These are phyloP conservation scores for Hypotaenidia okinawae DNA, from an alignment of 2,797 vertebrate species.

Conservation along the genomic window DNA sequence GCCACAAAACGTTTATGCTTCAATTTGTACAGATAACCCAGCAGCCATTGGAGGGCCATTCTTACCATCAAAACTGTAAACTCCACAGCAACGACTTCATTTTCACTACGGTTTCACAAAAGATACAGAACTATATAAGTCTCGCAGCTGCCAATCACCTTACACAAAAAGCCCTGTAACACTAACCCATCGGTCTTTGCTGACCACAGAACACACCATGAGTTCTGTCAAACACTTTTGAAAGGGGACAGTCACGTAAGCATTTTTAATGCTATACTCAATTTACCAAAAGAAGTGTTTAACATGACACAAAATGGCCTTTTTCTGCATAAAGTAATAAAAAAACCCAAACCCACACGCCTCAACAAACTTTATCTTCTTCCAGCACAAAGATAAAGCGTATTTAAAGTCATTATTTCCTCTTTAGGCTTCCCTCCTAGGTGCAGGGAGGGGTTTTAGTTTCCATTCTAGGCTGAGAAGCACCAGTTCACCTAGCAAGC, in stretches of 20 bases:
- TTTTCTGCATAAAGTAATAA: not conserved
- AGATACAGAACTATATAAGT: not conserved
- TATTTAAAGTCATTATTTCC: constrained; percentile 20
- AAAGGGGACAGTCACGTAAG: not conserved
- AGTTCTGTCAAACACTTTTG: constrained; percentile 1
- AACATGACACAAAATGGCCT: not conserved
- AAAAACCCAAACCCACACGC: not conserved
- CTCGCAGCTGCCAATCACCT: not conserved
- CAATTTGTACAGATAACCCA: constrained; percentile 20
- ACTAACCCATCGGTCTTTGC: not conserved
- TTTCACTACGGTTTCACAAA: constrained; percentile 40
- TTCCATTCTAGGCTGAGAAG: not conserved
- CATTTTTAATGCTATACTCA: not conserved
- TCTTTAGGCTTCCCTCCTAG: not conserved
- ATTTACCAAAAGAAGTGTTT: not conserved
- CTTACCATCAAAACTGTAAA: constrained; percentile 33
- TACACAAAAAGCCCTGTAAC: not conserved
- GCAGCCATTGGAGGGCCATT: not conserved
- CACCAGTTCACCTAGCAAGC: not conserved
- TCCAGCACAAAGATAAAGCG: not conserved
- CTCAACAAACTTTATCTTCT: not conserved
- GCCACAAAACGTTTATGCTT: constrained; percentile 41
- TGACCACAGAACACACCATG: constrained; percentile 2
- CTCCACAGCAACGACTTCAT: constrained; percentile 32
- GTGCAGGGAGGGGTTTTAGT: not conserved